Evolutionary conservation across 2,888 invertebrate genomes (phyloP).

Genomic region (Busseola fusca): DNA sequence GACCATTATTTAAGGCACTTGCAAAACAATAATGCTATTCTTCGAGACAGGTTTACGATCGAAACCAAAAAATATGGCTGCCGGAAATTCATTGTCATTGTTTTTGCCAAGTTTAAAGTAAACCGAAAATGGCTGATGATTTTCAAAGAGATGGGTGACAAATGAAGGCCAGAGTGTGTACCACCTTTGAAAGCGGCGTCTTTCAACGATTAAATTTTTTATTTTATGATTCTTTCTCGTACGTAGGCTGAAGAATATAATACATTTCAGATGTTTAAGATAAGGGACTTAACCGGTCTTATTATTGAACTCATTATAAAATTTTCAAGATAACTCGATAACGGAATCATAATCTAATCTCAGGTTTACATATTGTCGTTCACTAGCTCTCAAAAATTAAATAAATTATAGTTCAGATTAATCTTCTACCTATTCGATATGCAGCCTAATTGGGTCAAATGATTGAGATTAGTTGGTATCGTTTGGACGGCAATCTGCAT

Average conservation of each 20-base stretch:
- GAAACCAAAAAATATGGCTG: neutral
- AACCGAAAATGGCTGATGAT: neutral
- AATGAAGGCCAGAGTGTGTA: neutral
- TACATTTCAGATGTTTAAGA: conserved; percentile 8
- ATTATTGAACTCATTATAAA: conserved; percentile 7
- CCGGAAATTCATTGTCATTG: neutral
- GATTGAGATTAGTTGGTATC: no score
- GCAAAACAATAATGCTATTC: neutral
- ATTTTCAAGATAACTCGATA: conserved; percentile 8
- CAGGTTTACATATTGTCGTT: neutral
- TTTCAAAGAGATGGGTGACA: neutral
- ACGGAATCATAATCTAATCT: conserved; percentile 21
- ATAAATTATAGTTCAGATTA: neutral
- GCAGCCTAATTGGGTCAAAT: no score
- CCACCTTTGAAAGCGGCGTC: conserved; percentile 11
- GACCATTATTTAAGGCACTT: neutral
- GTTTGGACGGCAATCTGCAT: no score
- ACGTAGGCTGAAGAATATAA: neutral
- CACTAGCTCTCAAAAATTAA: no score
- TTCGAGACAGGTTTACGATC: neutral
- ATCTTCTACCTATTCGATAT: no score
- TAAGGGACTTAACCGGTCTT: conserved; percentile 40
- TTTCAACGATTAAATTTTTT: no score
- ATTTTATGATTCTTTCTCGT: no score
- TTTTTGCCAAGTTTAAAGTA: neutral